Percentiles rank a stretch among this genome's conserved stretches.
Conservation (phyloP, 1,140 invertebrate species). For the Trachymyrmex septentrionalis region DNA sequence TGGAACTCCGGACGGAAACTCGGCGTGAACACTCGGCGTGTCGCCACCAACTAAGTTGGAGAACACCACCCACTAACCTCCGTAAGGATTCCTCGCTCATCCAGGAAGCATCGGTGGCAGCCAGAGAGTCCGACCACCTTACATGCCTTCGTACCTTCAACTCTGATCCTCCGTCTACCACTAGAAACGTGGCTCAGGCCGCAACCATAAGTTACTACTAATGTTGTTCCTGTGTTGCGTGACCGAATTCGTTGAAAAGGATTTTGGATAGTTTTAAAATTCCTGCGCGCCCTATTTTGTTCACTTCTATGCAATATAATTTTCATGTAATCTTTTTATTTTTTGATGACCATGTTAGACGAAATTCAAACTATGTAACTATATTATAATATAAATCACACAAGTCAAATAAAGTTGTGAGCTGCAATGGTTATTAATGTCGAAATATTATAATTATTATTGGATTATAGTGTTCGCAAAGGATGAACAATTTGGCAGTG, state of each 20-base stretch:
- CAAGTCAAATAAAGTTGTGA: no score
- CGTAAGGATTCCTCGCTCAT: conserved; percentile 67
- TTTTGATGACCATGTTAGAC: conserved; percentile 30
- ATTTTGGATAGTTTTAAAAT: conserved; percentile 19
- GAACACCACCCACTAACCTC: conserved; percentile 68
- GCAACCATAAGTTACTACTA: conserved; percentile 85
- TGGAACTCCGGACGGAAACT: conserved; percentile 77
- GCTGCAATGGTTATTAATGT: no score
- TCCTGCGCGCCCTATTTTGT: background rate
- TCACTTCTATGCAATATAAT: conserved; percentile 29
- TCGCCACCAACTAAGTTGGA: conserved; percentile 83
- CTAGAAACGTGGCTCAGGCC: conserved; percentile 75
- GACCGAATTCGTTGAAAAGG: conserved; percentile 4
- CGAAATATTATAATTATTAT: no score
- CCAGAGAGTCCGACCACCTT: conserved; percentile 59
- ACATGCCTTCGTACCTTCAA: conserved; percentile 66
- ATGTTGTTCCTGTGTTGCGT: conserved; percentile 84
- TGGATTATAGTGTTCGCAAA: no score
- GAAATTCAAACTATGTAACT: conserved; percentile 18
- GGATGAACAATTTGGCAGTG: no score
- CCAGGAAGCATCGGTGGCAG: conserved; percentile 59
- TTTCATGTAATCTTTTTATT: conserved; percentile 60
- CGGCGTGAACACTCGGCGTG: conserved; percentile 79
- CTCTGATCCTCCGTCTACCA: conserved; percentile 42
- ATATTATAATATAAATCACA: background rate